phyloP scores from a whole-genome alignment of 1,140 invertebrate species.

The Caerostris extrusa region DNA sequence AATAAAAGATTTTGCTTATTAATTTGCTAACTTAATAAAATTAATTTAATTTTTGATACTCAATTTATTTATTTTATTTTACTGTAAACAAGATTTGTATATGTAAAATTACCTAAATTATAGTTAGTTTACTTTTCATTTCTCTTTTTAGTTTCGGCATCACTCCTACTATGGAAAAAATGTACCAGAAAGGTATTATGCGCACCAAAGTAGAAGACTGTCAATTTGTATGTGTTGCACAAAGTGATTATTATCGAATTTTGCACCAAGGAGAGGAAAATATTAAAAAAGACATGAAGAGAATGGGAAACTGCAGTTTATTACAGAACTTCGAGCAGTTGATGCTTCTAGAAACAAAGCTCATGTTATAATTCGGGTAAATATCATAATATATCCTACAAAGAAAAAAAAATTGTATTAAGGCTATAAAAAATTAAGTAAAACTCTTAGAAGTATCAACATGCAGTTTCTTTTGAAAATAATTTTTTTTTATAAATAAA shows the following conservation, averaged over 20 bases:
- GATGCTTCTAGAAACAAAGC: slow-evolving; percentile 86
- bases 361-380: slow-evolving; percentile 91
- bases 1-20: background rate
- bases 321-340: slow-evolving; percentile 93
- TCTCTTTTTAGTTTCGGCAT: slow-evolving; percentile 89
- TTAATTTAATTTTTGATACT: too few relatives aligned
- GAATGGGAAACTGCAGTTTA: slow-evolving; percentile 92
- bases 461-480: background rate
- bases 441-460: too few relatives aligned
- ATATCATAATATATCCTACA: slow-evolving; percentile 58
- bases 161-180: slow-evolving; percentile 96
- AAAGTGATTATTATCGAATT: slow-evolving; percentile 95
- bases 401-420: background rate
- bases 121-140: background rate
- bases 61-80: too few relatives aligned
- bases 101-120: too few relatives aligned
- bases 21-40: background rate
- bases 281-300: slow-evolving; percentile 93
- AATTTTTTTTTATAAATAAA: background rate
- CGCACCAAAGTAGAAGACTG: slow-evolving; percentile 97
- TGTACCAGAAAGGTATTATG: slow-evolving; percentile 97
- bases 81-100: too few relatives aligned
- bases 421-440: too few relatives aligned
- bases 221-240: slow-evolving; percentile 99
- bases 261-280: slow-evolving; percentile 93